Evolutionary conservation across 2,888 invertebrate species (phyloP).

Genomic region (Plebejus argus): DNA sequence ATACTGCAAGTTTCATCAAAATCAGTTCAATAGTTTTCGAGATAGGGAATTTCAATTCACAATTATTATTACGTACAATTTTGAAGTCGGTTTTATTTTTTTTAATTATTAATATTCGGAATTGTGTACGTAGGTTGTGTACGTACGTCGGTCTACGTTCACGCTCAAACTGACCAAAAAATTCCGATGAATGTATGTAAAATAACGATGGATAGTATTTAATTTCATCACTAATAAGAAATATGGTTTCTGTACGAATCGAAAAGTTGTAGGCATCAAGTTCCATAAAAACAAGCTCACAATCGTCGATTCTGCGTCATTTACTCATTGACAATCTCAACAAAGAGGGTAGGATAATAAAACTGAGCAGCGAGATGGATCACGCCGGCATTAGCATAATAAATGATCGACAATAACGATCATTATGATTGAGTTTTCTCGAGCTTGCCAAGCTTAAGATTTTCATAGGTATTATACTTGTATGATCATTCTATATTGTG

Average conservation of each 20-base stretch:
- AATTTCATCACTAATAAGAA: no score
- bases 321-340: slow-evolving; percentile 7
- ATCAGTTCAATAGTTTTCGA: no score
- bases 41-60: no score
- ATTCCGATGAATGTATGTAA: no score
- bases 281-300: neutral
- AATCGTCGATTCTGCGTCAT: neutral
- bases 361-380: slow-evolving; percentile 7
- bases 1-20: no score
- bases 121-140: no score
- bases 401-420: slow-evolving; percentile 9
- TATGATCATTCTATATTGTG: neutral
- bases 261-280: neutral
- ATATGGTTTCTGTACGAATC: neutral
- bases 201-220: no score
- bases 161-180: no score
- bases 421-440: slow-evolving; percentile 8
- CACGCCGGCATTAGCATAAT: slow-evolving; percentile 3
- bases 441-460: neutral
- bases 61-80: no score
- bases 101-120: no score
- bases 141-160: no score
- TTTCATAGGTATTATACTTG: neutral
- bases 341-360: slow-evolving; percentile 15
- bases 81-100: no score